A percentile compares a stretch with the other conserved stretches of the same genome.
Evolutionary conservation across 2,888 invertebrate species (phyloP).

Genomic region (Seira musarum): DNA sequence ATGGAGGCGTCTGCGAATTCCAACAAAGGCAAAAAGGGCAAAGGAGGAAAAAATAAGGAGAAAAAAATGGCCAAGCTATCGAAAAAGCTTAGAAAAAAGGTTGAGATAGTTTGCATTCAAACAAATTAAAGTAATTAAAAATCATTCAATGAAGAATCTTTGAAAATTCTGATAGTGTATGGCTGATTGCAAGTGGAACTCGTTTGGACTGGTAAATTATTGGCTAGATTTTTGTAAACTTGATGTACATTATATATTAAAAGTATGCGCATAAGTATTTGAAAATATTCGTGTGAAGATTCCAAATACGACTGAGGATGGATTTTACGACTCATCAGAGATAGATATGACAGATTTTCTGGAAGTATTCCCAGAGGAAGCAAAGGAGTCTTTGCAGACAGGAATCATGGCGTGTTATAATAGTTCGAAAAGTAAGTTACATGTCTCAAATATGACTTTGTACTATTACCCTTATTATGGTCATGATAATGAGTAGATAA

Average conservation of each 20-base stretch:
- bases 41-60: constrained; percentile 5
- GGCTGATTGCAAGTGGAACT: constrained; percentile 36
- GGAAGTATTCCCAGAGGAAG: constrained; percentile 16
- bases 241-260: too few species aligned
- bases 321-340: too few species aligned
- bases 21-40: too few species aligned
- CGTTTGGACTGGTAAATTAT: constrained; percentile 22
- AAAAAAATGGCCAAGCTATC: constrained; percentile 20
- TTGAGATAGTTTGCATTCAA: too few species aligned
- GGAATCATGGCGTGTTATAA: constrained; percentile 27
- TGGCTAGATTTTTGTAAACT: too few species aligned
- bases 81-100: constrained; percentile 35
- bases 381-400: background rate
- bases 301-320: background rate
- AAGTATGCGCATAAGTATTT: too few species aligned
- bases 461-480: too few species aligned
- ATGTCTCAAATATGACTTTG: background rate
- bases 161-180: constrained; percentile 11
- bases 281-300: too few species aligned
- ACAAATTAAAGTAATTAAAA: too few species aligned
- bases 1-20: background rate
- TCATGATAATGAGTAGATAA: too few species aligned
- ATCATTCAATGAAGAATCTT: background rate
- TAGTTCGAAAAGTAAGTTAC: background rate
- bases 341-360: background rate